Evolutionary conservation across 2,888 invertebrate species (phyloP).

Genomic region (Amorpha juglandis): DNA sequence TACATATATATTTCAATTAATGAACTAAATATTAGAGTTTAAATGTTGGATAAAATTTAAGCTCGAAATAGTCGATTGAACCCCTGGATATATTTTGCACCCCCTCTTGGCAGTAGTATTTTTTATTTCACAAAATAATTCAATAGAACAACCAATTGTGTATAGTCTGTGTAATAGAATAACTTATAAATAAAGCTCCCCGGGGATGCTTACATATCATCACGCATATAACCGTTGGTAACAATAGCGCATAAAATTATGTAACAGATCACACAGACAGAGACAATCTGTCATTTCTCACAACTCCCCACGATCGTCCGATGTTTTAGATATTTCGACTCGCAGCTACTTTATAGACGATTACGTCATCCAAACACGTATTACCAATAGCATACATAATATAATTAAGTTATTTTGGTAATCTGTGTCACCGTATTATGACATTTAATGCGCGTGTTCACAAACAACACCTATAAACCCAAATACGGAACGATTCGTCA

Average conservation of each 20-base stretch:
- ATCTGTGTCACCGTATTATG: neutral
- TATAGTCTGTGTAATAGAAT: neutral
- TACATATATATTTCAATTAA: too few relatives aligned
- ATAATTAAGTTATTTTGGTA: neutral
- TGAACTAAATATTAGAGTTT: too few relatives aligned
- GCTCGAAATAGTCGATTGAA: too few relatives aligned
- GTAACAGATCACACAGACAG: too few relatives aligned
- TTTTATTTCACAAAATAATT: neutral
- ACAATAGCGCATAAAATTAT: conserved; percentile 20
- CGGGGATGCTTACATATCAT: conserved; percentile 16
- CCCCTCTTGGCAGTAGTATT: too few relatives aligned
- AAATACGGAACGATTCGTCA: too few relatives aligned
- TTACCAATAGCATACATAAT: neutral
- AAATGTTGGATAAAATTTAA: too few relatives aligned
- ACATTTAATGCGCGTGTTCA: neutral
- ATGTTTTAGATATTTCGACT: neutral
- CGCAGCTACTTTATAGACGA: neutral
- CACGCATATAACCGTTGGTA: neutral
- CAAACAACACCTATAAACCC: too few relatives aligned
- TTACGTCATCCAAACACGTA: conserved; percentile 5
- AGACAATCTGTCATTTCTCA: conserved; percentile 6
- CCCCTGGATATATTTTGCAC: too few relatives aligned
- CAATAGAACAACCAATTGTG: neutral
- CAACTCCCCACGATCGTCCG: conserved; percentile 1
- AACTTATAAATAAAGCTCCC: neutral